Conservation (phyloP, 1,140 invertebrate species). For the Hylyphantes graminicola region DNA sequence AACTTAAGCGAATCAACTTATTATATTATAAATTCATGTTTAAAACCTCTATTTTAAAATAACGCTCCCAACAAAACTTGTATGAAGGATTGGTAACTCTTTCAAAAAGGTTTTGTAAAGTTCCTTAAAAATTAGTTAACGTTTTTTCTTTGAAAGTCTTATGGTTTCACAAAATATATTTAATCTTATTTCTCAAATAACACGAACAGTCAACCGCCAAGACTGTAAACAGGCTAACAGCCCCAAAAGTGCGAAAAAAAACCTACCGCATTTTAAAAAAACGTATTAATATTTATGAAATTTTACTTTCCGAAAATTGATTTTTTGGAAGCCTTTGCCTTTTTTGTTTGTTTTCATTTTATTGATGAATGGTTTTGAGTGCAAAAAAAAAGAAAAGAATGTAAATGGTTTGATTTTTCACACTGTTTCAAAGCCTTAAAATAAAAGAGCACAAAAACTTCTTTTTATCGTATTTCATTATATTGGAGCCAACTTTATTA, state of each 20-base stretch:
- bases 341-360: not conserved
- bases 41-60: too few relatives aligned
- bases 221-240: too few relatives aligned
- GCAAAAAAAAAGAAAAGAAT: constrained; percentile 4
- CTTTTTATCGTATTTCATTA: constrained; percentile 32
- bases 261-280: not conserved
- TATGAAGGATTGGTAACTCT: too few relatives aligned
- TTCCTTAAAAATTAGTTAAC: not conserved
- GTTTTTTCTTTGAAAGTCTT: constrained; percentile 45
- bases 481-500: constrained; percentile 16
- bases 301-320: constrained; percentile 26
- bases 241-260: too few relatives aligned
- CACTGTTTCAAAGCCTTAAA: constrained; percentile 3
- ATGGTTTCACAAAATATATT: too few relatives aligned
- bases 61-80: too few relatives aligned
- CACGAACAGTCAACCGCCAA: too few relatives aligned
- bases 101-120: too few relatives aligned
- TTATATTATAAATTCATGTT: too few relatives aligned
- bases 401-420: constrained; percentile 41
- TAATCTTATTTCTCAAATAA: too few relatives aligned
- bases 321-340: constrained; percentile 3
- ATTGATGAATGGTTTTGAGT: not conserved
- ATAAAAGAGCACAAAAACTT: constrained; percentile 28
- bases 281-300: constrained; percentile 40
- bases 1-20: too few relatives aligned